phyloP scores from a whole-genome alignment of 2,888 invertebrate species.

The Bedellia somnulentella region DNA sequence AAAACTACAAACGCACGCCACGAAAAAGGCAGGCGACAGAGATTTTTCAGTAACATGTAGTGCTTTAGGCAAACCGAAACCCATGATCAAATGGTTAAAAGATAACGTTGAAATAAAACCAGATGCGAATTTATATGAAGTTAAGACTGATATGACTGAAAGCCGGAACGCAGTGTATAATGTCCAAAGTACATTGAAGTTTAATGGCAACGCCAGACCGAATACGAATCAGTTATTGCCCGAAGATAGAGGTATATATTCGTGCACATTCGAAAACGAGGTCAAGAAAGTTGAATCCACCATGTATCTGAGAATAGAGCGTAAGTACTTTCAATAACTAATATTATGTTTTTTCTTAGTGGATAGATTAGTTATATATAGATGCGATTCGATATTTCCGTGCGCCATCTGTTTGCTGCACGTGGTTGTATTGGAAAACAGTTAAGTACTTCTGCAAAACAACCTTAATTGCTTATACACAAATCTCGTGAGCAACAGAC shows the following conservation, averaged over 20 bases:
- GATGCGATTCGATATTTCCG: too few relatives aligned
- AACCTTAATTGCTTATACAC: too few relatives aligned
- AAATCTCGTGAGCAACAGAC: too few relatives aligned
- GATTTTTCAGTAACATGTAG: slow-evolving; percentile 81
- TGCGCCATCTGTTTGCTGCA: too few relatives aligned
- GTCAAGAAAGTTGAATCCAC: slow-evolving; percentile 85
- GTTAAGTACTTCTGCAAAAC: too few relatives aligned
- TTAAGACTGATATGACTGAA: slow-evolving; percentile 76
- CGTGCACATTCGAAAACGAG: slow-evolving; percentile 87
- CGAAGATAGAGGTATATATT: slow-evolving; percentile 83
- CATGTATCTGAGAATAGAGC: slow-evolving; percentile 90
- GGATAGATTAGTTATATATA: too few relatives aligned
- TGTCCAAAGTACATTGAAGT: slow-evolving; percentile 80
- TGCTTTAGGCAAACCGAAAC: slow-evolving; percentile 86
- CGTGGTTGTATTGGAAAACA: too few relatives aligned
- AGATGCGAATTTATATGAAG: slow-evolving; percentile 78
- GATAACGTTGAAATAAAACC: slow-evolving; percentile 79
- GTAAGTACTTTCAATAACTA: slow-evolving; percentile 67
- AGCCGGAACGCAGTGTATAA: slow-evolving; percentile 78
- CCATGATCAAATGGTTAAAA: slow-evolving; percentile 83
- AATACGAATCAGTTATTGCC: slow-evolving; percentile 77
- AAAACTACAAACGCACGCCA: slow-evolving; percentile 81
- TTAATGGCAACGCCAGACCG: slow-evolving; percentile 77
- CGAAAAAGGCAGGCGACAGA: slow-evolving; percentile 75
- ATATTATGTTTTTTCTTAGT: too few relatives aligned